Evolutionary conservation across 2,113 vertebrate species (phyloP), one percentile per base, ranked within the genome.

Genomic region (Mustela lutreola): DNA sequence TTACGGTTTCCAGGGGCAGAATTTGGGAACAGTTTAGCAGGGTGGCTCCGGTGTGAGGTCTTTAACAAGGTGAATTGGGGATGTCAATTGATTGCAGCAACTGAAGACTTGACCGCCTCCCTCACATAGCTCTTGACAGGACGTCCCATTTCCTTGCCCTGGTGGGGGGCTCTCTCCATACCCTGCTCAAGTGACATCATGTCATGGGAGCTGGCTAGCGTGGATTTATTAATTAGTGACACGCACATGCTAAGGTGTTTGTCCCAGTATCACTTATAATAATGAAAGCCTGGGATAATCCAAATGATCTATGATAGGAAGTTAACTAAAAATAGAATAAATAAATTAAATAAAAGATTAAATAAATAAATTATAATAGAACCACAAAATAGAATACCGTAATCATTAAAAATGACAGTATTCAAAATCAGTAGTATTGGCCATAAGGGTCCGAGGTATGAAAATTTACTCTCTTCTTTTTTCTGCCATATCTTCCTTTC

Each of bases 391-490:
- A 89, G 78, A 81, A 86, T 48, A 80, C 15, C 5, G 9, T 53
- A 39, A 26, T 11, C 56, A 39, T 89, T 82, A 63, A 42, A 95
- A 82, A 62, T 82, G 21, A 88, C 50, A 88, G 50, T 89, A 53
- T 89, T 75, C 33, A n/a, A 71, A 87, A 56, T 56, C 65, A 76
- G 31, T 73, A 31, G 48, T 71, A 50, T 16, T 39, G 63, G 62
- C 31, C 33, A 62, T 11, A 73, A 73, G 42, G 73, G 4, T 60
- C 65, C 39, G n/a, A 45, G 48, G 48, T 63, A 87, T 15, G 53
- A 87, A 84, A 89, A 73, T 36, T 12, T 33, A 89, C 24, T 28
- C 75, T 82, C 62, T 81, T 84, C 75, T 82, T 94, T 70, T 89
- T 71, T 24, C 75, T 50, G 26, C 65, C 53, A 63, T 45, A 83